phyloP scores from a whole-genome alignment of 2,113 vertebrate genomes.

The Lophochroa leadbeateri region DNA sequence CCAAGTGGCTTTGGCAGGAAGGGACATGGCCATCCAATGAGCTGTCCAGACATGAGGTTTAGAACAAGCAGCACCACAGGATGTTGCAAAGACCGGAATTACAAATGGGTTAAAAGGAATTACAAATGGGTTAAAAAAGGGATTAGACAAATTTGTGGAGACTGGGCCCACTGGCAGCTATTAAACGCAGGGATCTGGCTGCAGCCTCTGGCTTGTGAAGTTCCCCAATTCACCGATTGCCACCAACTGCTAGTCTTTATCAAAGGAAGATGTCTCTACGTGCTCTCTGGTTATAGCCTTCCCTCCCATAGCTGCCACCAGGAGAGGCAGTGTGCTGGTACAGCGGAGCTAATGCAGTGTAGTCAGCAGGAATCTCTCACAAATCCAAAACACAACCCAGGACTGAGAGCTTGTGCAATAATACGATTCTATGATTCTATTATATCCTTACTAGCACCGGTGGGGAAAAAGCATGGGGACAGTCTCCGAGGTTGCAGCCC shows the following conservation, averaged over 20 bases:
- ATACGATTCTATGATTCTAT: not conserved
- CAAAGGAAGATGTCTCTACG: fast-evolving
- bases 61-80: not conserved
- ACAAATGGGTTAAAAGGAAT: not conserved
- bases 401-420: not conserved
- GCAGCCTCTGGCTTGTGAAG: not conserved
- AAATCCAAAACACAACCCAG: not conserved
- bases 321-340: not conserved
- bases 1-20: not conserved
- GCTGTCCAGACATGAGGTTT: not conserved
- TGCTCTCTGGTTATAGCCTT: not conserved
- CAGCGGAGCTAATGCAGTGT: not conserved
- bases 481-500: not conserved
- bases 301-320: not conserved
- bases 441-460: not conserved
- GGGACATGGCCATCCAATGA: not conserved
- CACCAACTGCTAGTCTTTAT: not conserved
- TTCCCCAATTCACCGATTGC: not conserved
- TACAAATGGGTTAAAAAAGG: not conserved
- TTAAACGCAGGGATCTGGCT: not conserved
- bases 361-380: not conserved
- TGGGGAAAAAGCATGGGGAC: not conserved
- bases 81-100: not conserved
- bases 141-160: not conserved
- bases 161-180: not conserved